Conservation (phyloP, 2,797 vertebrate genomes). For the Propithecus deckenii region DNA sequence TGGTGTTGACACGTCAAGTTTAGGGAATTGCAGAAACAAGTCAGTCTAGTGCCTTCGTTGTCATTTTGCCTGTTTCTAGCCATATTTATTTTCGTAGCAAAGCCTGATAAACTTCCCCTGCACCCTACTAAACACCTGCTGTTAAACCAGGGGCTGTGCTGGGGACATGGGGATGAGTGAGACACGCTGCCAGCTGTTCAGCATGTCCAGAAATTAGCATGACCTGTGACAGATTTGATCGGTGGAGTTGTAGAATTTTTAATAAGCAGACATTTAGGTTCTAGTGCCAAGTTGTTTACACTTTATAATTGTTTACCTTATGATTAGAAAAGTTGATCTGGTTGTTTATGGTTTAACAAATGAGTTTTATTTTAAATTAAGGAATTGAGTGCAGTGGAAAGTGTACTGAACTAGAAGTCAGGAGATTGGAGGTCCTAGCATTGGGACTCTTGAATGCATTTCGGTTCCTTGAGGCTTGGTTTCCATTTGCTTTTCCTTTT, state of each 20-base stretch:
- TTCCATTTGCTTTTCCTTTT: background rate
- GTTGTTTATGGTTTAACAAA: background rate
- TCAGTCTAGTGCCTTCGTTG: background rate
- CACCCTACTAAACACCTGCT: background rate
- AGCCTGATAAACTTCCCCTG: background rate
- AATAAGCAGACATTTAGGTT: background rate
- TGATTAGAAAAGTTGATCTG: background rate
- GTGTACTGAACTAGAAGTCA: background rate
- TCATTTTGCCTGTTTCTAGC: background rate
- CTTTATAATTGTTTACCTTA: background rate
- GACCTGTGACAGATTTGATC: background rate
- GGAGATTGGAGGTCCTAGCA: background rate
- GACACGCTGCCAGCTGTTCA: background rate
- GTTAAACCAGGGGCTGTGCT: background rate
- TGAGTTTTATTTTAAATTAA: slow-evolving; percentile 11
- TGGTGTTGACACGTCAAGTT: background rate
- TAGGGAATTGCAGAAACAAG: background rate
- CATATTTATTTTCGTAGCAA: slow-evolving; percentile 15
- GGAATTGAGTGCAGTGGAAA: background rate
- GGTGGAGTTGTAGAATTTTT: background rate
- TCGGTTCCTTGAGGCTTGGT: background rate
- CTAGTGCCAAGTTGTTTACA: background rate
- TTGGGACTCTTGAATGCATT: background rate
- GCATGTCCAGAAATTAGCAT: background rate
- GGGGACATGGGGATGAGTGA: background rate